Conservation (phyloP, 2,888 invertebrate genomes). For the Cataglyphis rosenhaueri region DNA sequence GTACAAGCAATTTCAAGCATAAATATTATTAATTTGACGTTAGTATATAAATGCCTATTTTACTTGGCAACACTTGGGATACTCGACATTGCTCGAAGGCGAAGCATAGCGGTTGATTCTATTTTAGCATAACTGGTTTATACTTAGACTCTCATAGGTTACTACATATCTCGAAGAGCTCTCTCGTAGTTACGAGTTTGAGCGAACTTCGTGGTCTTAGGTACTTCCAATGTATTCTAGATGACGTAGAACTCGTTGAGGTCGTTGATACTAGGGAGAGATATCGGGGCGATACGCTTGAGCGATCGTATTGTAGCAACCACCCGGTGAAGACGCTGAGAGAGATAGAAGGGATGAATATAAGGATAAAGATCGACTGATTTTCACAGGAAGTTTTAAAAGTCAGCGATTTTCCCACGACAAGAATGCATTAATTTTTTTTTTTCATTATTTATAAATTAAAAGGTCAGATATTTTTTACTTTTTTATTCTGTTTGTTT, state of each 20-base stretch:
- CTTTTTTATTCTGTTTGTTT: background rate
- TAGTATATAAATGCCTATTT: constrained; percentile 35
- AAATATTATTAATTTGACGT: constrained; percentile 50
- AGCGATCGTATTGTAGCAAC: constrained; percentile 77
- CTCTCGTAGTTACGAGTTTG: constrained; percentile 20
- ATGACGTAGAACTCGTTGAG: constrained; percentile 65
- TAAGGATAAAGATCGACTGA: constrained; percentile 69
- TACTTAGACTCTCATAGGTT: constrained; percentile 49
- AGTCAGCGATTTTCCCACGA: constrained; percentile 56
- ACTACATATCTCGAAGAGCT: constrained; percentile 21
- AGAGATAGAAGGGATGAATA: constrained; percentile 58
- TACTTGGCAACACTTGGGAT: constrained; percentile 42
- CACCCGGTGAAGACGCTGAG: constrained; percentile 54
- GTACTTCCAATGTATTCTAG: constrained; percentile 52
- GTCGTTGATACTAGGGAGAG: constrained; percentile 77
- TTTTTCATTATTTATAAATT: background rate
- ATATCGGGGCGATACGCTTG: constrained; percentile 79
- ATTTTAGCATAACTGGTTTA: constrained; percentile 56
- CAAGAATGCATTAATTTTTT: background rate
- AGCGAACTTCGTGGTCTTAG: constrained; percentile 13
- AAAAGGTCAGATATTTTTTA: background rate
- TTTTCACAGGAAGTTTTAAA: constrained; percentile 77
- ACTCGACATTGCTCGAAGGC: constrained; percentile 41
- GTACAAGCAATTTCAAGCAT: constrained; percentile 5
- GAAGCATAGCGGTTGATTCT: constrained; percentile 41